Evolutionary conservation across 2,888 invertebrate genomes (phyloP).

Genomic region (Epirrita christyi): DNA sequence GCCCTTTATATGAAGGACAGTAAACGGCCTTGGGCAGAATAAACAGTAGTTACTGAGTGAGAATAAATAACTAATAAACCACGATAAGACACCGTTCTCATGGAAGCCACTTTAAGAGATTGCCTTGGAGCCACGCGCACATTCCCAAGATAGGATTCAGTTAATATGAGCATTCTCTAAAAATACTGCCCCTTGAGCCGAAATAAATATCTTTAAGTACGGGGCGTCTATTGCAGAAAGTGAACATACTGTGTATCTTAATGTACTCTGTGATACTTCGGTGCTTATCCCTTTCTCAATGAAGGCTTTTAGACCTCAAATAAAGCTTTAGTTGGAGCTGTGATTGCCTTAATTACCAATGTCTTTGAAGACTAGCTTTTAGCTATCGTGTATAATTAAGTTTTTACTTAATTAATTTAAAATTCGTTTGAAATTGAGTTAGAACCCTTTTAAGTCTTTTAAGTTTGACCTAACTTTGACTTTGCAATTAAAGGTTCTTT

Average conservation of each 20-base stretch:
- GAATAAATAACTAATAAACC: constrained; percentile 81
- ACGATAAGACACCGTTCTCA: constrained; percentile 64
- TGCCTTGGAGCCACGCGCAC: constrained; percentile 61
- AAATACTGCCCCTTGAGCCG: constrained; percentile 61
- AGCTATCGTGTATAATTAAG: not conserved
- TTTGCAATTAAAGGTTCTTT: constrained; percentile 10
- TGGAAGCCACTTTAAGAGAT: constrained; percentile 76
- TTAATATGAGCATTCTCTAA: constrained; percentile 70
- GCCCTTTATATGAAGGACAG: constrained; percentile 70
- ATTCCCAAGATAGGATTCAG: constrained; percentile 61
- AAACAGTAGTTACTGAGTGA: constrained; percentile 38
- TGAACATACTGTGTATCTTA: constrained; percentile 32
- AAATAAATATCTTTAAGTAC: constrained; percentile 73
- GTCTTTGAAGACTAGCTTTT: constrained; percentile 6
- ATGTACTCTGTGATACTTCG: constrained; percentile 35
- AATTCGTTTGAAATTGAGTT: constrained; percentile 21
- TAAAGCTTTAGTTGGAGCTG: constrained; percentile 6
- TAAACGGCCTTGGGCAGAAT: constrained; percentile 18
- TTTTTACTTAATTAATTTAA: constrained; percentile 24
- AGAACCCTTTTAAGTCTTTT: constrained; percentile 11
- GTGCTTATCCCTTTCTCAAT: constrained; percentile 27
- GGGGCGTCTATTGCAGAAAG: constrained; percentile 47
- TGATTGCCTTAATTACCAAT: constrained; percentile 13
- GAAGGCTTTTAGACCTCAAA: constrained; percentile 7
- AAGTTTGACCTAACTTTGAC: constrained; percentile 21